Evolutionary conservation across 2,113 vertebrate species (phyloP).

Genomic region (Phalacrocorax brasilianus): DNA sequence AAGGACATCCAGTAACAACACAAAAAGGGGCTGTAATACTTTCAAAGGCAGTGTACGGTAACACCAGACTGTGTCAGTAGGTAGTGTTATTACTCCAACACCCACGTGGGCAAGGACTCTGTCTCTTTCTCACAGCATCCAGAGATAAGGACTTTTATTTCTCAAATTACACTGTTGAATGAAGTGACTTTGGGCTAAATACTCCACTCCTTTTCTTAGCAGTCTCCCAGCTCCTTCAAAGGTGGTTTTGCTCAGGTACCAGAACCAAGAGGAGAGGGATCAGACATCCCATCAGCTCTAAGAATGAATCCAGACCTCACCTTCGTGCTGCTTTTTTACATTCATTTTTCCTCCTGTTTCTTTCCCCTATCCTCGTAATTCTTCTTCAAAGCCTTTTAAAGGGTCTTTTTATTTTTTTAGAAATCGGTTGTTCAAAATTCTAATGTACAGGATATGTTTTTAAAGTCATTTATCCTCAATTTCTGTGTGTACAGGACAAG

Average conservation of each 20-base stretch:
- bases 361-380: neutral
- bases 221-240: neutral
- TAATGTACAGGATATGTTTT: neutral
- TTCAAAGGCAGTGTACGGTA: neutral
- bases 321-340: neutral
- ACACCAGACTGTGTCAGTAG: neutral
- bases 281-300: neutral
- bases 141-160: constrained; percentile 10
- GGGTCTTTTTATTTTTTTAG: neutral
- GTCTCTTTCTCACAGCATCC: neutral
- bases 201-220: neutral
- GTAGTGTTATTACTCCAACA: neutral
- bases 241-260: neutral
- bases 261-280: neutral
- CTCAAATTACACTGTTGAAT: neutral
- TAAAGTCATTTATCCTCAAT: neutral
- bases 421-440: neutral
- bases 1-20: neutral
- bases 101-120: neutral
- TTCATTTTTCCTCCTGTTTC: neutral
- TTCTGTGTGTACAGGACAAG: neutral
- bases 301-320: neutral
- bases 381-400: neutral
- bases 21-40: neutral
- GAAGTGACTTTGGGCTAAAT: neutral